These are phyloP conservation scores for Oryzias celebensis DNA, from an alignment of 2,113 vertebrate genomes.

Conservation along the genomic window DNA sequence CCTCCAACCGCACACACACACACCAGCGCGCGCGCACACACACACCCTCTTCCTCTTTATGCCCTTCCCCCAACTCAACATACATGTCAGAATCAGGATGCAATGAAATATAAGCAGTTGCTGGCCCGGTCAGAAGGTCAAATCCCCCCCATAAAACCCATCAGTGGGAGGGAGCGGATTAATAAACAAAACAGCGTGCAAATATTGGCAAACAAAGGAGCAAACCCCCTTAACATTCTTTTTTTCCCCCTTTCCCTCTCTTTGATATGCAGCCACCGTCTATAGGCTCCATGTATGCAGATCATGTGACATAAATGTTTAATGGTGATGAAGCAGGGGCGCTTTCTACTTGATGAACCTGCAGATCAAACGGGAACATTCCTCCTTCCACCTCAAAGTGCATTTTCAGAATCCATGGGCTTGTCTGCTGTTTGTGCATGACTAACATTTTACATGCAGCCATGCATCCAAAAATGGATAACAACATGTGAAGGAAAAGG, in stretches of 20 bases:
- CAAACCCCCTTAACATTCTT: neutral
- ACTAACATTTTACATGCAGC: conserved; percentile 13
- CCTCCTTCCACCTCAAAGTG: neutral
- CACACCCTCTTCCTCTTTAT: conserved; percentile 73
- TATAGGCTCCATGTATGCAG: neutral
- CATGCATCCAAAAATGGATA: too few species aligned
- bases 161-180: conserved; percentile 8
- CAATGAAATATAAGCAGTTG: conserved; percentile 67
- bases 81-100: conserved; percentile 73
- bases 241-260: neutral
- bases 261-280: neutral
- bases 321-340: neutral
- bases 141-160: conserved; percentile 26
- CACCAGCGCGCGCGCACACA: conserved; percentile 30
- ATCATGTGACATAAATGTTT: conserved; percentile 7
- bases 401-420: conserved; percentile 17
- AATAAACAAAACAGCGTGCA: neutral
- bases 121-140: conserved; percentile 64
- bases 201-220: conserved; percentile 4
- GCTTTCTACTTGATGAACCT: neutral
- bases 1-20: conserved; percentile 61
- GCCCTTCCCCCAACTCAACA: conserved; percentile 69
- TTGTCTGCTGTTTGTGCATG: conserved; percentile 8
- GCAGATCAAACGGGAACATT: conserved; percentile 6
- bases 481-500: too few species aligned